phyloP scores from a whole-genome alignment of 1,140 invertebrate genomes.

The Ceratoteleas bidentatus region DNA sequence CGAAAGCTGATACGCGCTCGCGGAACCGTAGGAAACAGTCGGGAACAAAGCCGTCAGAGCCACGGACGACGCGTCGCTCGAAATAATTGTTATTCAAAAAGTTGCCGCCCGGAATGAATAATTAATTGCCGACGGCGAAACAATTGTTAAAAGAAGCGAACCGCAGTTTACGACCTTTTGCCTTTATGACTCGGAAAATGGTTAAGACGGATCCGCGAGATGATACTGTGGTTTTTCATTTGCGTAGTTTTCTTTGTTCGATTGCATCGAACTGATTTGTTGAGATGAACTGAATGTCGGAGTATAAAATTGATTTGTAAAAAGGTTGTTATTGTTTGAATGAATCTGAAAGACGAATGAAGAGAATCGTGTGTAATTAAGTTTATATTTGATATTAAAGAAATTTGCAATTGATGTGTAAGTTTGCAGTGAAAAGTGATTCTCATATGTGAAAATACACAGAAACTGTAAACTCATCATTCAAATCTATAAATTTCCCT shows the following conservation, averaged over 20 bases:
- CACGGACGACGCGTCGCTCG: constrained; percentile 27
- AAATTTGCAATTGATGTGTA: no score
- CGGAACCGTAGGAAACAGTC: constrained; percentile 52
- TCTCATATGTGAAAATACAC: no score
- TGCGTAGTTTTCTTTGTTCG: not conserved
- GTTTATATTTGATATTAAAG: no score
- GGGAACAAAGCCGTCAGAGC: constrained; percentile 33
- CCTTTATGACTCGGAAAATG: constrained; percentile 18
- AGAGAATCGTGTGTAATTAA: no score
- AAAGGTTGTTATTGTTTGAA: no score
- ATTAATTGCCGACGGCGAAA: constrained; percentile 51
- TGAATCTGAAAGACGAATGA: no score
- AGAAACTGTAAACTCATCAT: no score
- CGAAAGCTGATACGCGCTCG: constrained; percentile 51
- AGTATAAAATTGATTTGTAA: no score
- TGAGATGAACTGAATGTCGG: no score
- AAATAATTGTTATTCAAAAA: constrained; percentile 62
- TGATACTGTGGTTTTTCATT: constrained; percentile 19
- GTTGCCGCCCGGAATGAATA: constrained; percentile 55
- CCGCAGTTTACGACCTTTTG: constrained; percentile 45
- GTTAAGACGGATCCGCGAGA: constrained; percentile 8
- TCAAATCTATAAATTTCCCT: no score
- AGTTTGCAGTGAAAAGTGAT: no score
- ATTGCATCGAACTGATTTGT: not conserved
- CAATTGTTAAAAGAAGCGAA: constrained; percentile 56